Evolutionary conservation across 2,888 invertebrate species (phyloP).

Genomic region (Melitaea athalia): DNA sequence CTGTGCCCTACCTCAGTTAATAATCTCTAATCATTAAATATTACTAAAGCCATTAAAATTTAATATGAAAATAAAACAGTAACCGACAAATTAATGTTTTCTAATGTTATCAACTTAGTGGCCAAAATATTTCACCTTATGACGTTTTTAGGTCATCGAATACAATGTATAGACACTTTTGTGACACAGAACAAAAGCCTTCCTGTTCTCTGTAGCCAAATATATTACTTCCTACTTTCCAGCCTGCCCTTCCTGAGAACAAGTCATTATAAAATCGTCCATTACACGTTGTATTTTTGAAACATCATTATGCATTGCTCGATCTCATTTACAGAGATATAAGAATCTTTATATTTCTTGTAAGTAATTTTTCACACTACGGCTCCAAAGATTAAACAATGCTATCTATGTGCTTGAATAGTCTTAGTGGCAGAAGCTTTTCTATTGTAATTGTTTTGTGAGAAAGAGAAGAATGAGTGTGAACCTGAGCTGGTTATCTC

Average conservation of each 20-base stretch:
- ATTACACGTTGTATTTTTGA: neutral
- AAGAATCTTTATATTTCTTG: no score
- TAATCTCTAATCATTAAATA: no score
- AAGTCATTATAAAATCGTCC: constrained; percentile 3
- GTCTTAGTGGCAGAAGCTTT: no score
- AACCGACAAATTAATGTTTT: neutral
- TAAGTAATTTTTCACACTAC: no score
- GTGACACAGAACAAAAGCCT: constrained; percentile 3
- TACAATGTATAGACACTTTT: constrained; percentile 9
- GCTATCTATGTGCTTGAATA: no score
- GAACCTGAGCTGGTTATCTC: no score
- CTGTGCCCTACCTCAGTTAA: no score
- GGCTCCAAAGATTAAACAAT: no score
- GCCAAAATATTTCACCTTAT: neutral
- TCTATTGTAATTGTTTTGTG: no score
- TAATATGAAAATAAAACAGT: neutral
- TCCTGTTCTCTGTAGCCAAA: neutral
- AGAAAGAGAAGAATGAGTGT: no score
- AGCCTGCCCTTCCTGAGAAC: neutral
- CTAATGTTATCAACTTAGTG: neutral
- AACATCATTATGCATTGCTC: neutral
- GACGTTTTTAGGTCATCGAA: constrained; percentile 4
- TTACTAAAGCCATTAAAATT: no score
- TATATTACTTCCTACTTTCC: constrained; percentile 21
- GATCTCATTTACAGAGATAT: no score